Evolutionary conservation across 2,888 invertebrate species (phyloP), one percentile per base, ranked within the genome.

Genomic region (Odontomyia ornata): DNA sequence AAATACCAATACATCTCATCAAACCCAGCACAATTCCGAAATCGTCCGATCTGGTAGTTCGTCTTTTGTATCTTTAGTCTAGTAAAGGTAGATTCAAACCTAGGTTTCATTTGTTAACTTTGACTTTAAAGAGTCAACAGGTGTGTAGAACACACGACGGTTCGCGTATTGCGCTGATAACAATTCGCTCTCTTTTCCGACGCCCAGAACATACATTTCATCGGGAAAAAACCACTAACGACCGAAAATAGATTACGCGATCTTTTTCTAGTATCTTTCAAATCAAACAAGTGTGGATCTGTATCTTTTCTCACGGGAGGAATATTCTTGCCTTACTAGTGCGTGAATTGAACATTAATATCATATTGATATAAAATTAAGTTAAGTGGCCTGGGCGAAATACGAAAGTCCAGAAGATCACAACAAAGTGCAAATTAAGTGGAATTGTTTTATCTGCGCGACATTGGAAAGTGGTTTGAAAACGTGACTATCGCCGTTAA

Each of bases 61-160:
- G 30, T n/a, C n/a, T n/a, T 18, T 15, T 28, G 21, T n/a, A 30
- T 64, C 64, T 30, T 64, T 25, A 64, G 64, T 30, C 7, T 30
- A 64, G 64, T 30, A 15, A 30, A 64, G 64, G 64, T 64, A 64
- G 30, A 23, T 64, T 11, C 18, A 9, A 23, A 3, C 28, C 23
- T 15, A 18, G 28, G 27, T 25, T n/a, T 64, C 64, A 64, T 28
- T 64, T 64, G 25, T n/a, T 64, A 64, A 64, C n/a, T 64, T 64
- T 64, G 64, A 64, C 64, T 64, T 28, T 64, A 27, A 15, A 2
- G 28, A 64, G 64, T 64, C 64, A 64, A 64, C 64, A 64, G 64
- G 64, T 64, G 64, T 64, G 64, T 64, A 64, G 28, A 64, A 25
- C 23, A 64, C 30, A n/a, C 64, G 64, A 25, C 64, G 64, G 64